Evolutionary conservation across 2,797 vertebrate species (phyloP).

Genomic region (Eidolon dupreanum): DNA sequence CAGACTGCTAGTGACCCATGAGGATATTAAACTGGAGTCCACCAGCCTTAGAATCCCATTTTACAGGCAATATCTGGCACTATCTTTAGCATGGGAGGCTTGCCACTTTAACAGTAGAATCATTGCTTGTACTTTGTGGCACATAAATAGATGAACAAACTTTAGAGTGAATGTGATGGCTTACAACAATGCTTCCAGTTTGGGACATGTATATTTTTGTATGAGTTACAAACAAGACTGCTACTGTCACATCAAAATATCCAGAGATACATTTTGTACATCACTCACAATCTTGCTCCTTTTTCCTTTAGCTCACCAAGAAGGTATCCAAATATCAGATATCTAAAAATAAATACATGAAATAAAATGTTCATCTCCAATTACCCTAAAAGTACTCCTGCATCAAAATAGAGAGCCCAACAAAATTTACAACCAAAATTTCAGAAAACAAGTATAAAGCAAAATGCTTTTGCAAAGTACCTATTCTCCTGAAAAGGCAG

Average conservation of each 20-base stretch:
- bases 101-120: neutral
- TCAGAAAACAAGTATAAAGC: neutral
- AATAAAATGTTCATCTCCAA: neutral
- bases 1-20: neutral
- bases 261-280: neutral
- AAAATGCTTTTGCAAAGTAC: neutral
- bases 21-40: neutral
- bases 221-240: neutral
- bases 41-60: neutral
- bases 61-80: neutral
- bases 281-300: neutral
- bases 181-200: slow-evolving; percentile 1
- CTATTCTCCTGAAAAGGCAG: slow-evolving; percentile 34
- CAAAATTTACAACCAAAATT: slow-evolving; percentile 6
- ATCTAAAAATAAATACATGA: slow-evolving; percentile 5
- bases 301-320: neutral
- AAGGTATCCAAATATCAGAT: neutral
- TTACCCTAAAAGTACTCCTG: neutral
- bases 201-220: neutral
- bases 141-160: slow-evolving; percentile 2
- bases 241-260: neutral
- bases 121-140: neutral
- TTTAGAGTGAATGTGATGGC: neutral
- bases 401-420: neutral
- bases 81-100: neutral